Base-by-base conservation (phyloP, 2,113 vertebrate species). In the Corythornis madagascariensis region DNA sequence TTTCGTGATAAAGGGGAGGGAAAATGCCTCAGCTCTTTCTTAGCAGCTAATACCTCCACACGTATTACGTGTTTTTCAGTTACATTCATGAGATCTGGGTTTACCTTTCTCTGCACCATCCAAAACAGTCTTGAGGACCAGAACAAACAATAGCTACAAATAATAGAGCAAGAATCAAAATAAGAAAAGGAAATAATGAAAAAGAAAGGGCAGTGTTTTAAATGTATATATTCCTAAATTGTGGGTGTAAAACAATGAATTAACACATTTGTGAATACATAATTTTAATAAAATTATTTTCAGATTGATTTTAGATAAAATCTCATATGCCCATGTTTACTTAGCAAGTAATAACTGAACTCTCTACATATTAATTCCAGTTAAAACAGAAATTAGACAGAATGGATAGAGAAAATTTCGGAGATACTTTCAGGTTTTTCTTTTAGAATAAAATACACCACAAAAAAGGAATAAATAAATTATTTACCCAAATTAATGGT, bases 391-490 rank as follows among this genome's bases (percentile, higher is more conserved):
- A 97, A 97, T 97, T 93, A 96, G 93, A 90, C 78, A 92, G 74
- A 97, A 95, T 29, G 16, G 66, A 56, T 3, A 64, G 88, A 96
- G 73, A 96, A 95, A 96, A 97, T 94, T 92, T 96, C 90, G 56
- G 76, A 95, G 83, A 88, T 89, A 86, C 9, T 1, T 86, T 96
- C 93, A 94, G 82, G 88, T 42, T 93, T 97, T 97, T 94, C 79
- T 94, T 96, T 97, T 95, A 76, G 76, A 95, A 93, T 95, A 96
- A 97, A 96, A 94, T 75, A 65, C 45, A 85, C 81, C 96, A 96
- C 96, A 96, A 97, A 97, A 97, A 97, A 95, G 95, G 96, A 98
- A 98, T 97, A 97, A 97, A 97, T 93, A 97, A 98, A 97, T 97
- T 97, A 91, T 96, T 97, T 95, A 74, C 90, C 73, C 89, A 97